Evolutionary conservation across 2,113 vertebrate species (phyloP), one percentile per base, ranked within the genome.

Genomic region (Condylura cristata): DNA sequence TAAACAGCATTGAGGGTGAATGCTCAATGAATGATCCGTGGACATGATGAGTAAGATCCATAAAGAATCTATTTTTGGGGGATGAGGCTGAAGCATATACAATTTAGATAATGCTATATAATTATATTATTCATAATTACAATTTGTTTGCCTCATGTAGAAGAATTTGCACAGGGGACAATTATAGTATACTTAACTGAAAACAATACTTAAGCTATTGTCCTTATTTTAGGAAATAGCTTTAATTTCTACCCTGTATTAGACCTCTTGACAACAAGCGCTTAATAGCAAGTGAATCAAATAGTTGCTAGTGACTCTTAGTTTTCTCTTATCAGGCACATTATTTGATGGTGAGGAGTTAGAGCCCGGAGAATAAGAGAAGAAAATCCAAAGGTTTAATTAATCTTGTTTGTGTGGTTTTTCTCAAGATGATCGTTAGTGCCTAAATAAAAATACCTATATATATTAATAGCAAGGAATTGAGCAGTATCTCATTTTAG

Each of bases 121-220:
- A 96, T 96, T 95, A 88, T 24, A 93, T 94, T 92, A 66, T 63
- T 87, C 90, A 92, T 95, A 96, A 93, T 92, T 93, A 82, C 34
- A 87, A 81, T 93, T 80, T 96, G 16, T 53, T 96, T 91, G 90
- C 85, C 90, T 87, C 68, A 63, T 68, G 46, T 76, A 72, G 60
- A 92, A 85, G 41, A 37, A 84, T 90, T 90, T 96, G 72, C n/a
- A 70, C 32, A 91, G 32, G 81, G 41, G 39, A 95, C 92, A 70
- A 94, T 95, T 94, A 95, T 11, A 68, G 60, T 72, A 90, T 68
- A 61, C 34, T 84, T 88, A 78, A 63, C 34, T 81, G 70, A 91
- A 95, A 94, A 95, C 76, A 94, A 81, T 87, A 84, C 65, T 94
- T 96, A 94, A 85, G 89, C 37, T 81, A 56, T 95, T 93, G 76